Evolutionary conservation across 2,888 invertebrate species (phyloP).

Genomic region (Oligia strigilis): DNA sequence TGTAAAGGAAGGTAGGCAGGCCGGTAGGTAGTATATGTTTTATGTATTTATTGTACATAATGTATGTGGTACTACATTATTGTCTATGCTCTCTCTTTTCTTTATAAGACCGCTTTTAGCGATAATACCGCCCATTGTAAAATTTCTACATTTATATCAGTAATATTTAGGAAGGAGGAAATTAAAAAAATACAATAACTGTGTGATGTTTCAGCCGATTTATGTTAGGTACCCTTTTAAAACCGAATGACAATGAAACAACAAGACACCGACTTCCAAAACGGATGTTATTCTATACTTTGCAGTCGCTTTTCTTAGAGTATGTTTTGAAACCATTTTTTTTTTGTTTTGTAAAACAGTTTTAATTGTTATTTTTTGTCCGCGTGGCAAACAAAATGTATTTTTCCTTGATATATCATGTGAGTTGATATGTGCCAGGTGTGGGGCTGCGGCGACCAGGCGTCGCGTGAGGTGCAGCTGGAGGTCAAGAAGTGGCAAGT

Average conservation of each 20-base stretch:
- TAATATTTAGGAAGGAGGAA: not conserved
- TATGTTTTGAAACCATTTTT: not conserved
- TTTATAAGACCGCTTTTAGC: no score
- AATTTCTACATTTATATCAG: not conserved
- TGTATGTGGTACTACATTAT: no score
- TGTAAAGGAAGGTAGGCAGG: no score
- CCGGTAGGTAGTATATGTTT: no score
- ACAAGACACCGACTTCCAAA: not conserved
- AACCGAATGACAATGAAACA: not conserved
- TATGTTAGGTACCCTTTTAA: not conserved
- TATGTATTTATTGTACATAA: no score
- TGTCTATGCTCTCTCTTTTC: no score
- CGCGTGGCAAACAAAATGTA: not conserved
- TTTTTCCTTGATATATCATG: not conserved
- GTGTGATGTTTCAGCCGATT: not conserved
- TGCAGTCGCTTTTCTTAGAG: not conserved
- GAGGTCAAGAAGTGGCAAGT: conserved; percentile 98
- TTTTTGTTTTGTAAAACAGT: no score
- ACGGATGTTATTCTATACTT: not conserved
- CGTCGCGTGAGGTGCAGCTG: conserved; percentile 94
- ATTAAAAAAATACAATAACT: not conserved
- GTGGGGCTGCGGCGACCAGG: conserved; percentile 96
- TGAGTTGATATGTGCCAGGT: conserved; percentile 85
- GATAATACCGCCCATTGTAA: no score
- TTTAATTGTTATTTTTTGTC: no score